Evolutionary conservation across 23 tunicate species (phyloP).

Genomic region (Halocynthia aurantium): DNA sequence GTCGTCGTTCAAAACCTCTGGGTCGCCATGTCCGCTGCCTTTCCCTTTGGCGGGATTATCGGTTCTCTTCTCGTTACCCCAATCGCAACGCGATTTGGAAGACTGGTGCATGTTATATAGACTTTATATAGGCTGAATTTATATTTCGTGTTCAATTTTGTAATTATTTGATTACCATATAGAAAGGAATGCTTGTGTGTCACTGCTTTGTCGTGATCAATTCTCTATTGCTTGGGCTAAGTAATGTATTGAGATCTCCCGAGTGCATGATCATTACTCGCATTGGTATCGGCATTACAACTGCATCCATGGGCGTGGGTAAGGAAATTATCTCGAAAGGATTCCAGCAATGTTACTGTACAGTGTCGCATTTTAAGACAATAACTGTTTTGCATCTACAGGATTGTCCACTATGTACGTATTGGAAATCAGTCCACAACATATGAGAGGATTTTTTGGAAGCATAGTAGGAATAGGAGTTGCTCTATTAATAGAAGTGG

Average conservation of each 20-base stretch:
- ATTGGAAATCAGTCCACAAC: conserved; percentile 31
- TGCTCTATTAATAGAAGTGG: conserved; percentile 13
- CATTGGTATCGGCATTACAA: conserved; percentile 20
- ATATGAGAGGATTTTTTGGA: conserved; percentile 35
- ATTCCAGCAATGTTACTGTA: no score
- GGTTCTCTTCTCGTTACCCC: conserved; percentile 10
- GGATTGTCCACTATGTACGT: conserved; percentile 42
- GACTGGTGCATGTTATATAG: not conserved
- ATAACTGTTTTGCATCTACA: not conserved
- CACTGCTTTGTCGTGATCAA: conserved; percentile 13
- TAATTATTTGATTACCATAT: not conserved
- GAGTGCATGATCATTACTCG: conserved; percentile 27
- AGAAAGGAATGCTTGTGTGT: conserved; percentile 15
- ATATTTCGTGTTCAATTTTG: no score
- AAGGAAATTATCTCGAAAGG: not conserved
- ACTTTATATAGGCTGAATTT: no score
- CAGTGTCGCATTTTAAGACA: no score
- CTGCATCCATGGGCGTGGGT: conserved; percentile 23
- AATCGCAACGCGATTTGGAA: conserved; percentile 1
- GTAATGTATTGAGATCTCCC: conserved; percentile 10
- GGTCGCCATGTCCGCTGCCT: conserved; percentile 7
- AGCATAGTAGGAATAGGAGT: conserved; percentile 21
- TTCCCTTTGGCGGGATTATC: conserved; percentile 21
- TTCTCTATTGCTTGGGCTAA: conserved; percentile 24
- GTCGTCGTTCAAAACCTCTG: not conserved